Base-by-base conservation (phyloP, 2,888 invertebrate species). In the Aplocera efformata region DNA sequence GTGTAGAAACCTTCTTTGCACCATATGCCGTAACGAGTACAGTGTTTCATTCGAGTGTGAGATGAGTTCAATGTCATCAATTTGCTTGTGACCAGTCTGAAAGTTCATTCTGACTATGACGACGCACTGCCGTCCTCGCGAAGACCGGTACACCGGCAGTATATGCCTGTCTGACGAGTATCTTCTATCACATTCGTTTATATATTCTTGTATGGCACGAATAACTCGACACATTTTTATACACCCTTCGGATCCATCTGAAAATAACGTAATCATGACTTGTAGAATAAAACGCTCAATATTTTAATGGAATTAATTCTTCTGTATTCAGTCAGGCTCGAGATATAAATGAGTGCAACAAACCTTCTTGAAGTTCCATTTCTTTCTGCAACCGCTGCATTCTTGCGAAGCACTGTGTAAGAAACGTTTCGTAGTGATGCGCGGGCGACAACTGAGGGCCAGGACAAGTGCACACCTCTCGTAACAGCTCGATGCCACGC, bases 41-140 rank as follows among this genome's bases (percentile, higher is more conserved):
- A 98, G 89, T 1, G 98, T 98, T 73, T 98, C 98, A 77, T 98
- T 98, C 44, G 94, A 95, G 82, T 98, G 98, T 28, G 98, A 96
- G 72, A 93, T 94, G 45, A 98, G 86, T 74, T 98, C 98, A 59
- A 97, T 90, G 68, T 98, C 98, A 53, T 98, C 98, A 33, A 95
- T 91, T 59, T 95, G 94, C 65, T 96, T 93, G 69, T 94, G 94
- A 51, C 95, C 94, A 80, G 94, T 92, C 77, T 96, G 94, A 88
- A 98, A 93, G 66, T 83, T 86, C 63, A 84, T 86, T 63, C 98
- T 90, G 65, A 98, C 94, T 60, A 95, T 92, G 49, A 98, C 90
- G 35, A 94, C 92, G 72, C 97, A 92, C 72, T 97, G 95, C 79
- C 97, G 95, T 40, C 98, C 98, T 49, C 97, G 92, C 54, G 95